A percentile compares a stretch with the other conserved stretches of the same genome.
Evolutionary conservation across 2,113 vertebrate genomes (phyloP).

Genomic region (Campylomormyrus numenius): DNA sequence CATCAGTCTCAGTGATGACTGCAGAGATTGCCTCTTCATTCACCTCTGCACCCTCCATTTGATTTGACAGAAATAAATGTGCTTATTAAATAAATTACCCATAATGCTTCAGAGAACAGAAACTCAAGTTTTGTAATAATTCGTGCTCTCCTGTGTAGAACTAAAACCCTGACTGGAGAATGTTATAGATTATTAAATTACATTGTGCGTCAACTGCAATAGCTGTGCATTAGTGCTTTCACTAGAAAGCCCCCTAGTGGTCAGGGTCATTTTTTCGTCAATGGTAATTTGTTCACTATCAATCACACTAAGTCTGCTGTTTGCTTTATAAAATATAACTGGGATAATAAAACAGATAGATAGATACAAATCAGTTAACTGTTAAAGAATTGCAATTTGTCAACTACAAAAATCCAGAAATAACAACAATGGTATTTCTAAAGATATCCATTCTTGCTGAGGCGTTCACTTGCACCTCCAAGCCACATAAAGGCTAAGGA

Average conservation of each 20-base stretch:
- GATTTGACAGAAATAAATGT: not conserved
- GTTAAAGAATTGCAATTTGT: not conserved
- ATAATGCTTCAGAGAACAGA: not conserved
- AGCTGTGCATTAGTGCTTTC: not conserved
- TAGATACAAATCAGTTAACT: not conserved
- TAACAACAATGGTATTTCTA: not conserved
- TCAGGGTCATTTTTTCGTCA: not conserved
- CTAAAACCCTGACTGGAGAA: not conserved
- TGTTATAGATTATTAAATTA: not conserved
- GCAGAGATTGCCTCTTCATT: not conserved
- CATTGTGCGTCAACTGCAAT: not conserved
- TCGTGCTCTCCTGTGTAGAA: not conserved
- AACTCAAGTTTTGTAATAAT: not conserved
- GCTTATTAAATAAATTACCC: not conserved
- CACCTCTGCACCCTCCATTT: not conserved
- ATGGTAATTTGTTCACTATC: not conserved
- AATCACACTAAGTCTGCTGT: not conserved
- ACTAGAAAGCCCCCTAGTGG: not conserved
- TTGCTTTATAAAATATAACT: not conserved
- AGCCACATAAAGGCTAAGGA: not conserved
- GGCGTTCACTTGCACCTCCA: not conserved
- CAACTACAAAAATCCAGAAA: not conserved
- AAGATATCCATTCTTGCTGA: not conserved
- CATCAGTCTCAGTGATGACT: not conserved
- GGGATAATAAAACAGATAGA: not conserved